These are phyloP conservation scores for Holacanthella duospinosa DNA, from an alignment of 2,888 invertebrate species.

Conservation along the genomic window DNA sequence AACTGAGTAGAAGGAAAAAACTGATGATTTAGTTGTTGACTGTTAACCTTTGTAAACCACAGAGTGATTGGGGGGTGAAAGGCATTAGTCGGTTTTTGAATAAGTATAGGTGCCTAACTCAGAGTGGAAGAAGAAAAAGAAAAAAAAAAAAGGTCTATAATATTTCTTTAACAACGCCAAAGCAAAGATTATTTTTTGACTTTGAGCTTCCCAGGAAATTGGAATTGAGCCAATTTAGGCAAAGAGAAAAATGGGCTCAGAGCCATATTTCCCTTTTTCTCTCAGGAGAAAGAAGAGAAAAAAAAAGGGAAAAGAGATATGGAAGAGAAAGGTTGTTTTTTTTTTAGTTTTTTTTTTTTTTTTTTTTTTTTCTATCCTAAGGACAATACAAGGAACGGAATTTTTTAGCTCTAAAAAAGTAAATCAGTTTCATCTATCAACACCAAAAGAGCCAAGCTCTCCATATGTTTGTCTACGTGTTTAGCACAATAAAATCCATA, in stretches of 20 bases:
- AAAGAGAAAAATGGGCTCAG: conserved; percentile 3
- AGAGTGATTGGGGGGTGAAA: conserved; percentile 1
- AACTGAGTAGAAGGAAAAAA: not conserved
- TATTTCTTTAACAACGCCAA: conserved; percentile 6
- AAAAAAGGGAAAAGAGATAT: not conserved
- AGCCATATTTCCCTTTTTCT: not conserved
- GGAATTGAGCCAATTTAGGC: conserved; percentile 31
- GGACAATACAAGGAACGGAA: not conserved
- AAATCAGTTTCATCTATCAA: conserved; percentile 5
- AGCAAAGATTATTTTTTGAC: not conserved
- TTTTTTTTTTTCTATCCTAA: not conserved
- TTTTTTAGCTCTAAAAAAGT: conserved; percentile 3
- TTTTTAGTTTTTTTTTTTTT: not conserved
- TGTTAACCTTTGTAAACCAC: not conserved
- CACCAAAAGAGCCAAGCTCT: not conserved
- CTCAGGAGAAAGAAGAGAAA: not conserved
- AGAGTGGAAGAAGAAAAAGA: not conserved
- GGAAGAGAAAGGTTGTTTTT: not conserved
- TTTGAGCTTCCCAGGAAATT: conserved; percentile 21
- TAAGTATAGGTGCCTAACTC: not conserved
- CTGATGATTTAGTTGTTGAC: not conserved
- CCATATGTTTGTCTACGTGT: conserved; percentile 3
- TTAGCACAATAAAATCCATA: not conserved
- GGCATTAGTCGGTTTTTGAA: not conserved
- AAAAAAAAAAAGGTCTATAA: not conserved